Base-by-base conservation (phyloP, 2,797 vertebrate genomes). In the Malacoraja senta region DNA sequence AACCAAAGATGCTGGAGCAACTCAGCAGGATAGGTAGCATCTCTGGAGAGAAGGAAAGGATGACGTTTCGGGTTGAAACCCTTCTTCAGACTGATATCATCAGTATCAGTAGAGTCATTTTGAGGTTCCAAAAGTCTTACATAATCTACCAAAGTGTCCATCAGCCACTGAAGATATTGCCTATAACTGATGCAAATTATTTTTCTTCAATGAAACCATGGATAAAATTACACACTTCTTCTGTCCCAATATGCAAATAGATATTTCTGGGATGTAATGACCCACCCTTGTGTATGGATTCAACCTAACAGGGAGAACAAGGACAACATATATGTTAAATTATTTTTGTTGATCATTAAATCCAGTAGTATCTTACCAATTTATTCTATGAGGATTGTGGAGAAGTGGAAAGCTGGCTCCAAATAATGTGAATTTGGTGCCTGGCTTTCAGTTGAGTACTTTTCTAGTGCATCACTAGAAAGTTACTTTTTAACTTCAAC, bases 371-470 rank as follows among this genome's bases (percentile, higher is more conserved):
- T 65, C 83, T 86, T 65, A 86, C 19, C 84, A 88, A 8, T 32
- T 88, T 32, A 2, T 32, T 68, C 1, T 29, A 32, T 84, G 24
- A 84, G 12, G 7, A 58, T 24, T 12, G 24, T 29, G 44, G 53
- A 26, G 81, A 84, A 84, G 15, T n/a, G 24, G 17, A 88, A 8
- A 65, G 8, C 8, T 88, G 17, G 63, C 84, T n/a, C 32, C 65
- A n/a, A 68, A 88, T 68, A 32, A 88, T 7, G 71, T 88, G 4
- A 68, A 21, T 68, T 35, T 88, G n/a, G 38, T 68, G 63, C 6
- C 63, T 58, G 53, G 61, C 68, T 65, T 86, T 63, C 83, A 86
- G 83, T 86, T 86, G 83, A 86, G 26, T 58, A 88, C 65, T 21
- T 68, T 21, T 53, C 53, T 19, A 65, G 19, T 68, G 35, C 61